Conservation (phyloP, 2,797 vertebrate genomes). For the Taeniopygia guttata region DNA sequence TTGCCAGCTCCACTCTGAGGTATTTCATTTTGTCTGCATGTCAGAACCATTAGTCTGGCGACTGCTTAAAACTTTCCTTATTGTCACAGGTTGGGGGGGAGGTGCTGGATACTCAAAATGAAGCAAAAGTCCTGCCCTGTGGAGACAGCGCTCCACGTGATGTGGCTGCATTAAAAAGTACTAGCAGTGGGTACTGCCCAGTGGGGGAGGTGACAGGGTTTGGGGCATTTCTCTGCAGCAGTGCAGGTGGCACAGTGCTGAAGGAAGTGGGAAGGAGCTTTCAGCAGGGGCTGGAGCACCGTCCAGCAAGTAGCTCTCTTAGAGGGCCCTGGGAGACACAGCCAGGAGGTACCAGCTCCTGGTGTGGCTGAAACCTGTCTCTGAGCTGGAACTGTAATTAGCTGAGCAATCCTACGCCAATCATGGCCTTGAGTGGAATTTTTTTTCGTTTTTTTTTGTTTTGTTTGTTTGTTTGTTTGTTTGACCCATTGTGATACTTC, state of each 20-base stretch:
- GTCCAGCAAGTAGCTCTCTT: background rate
- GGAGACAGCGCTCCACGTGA: background rate
- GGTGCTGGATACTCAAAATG: background rate
- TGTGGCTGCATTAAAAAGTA: background rate
- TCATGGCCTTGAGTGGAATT: background rate
- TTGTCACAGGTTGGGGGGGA: background rate
- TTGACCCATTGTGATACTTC: background rate
- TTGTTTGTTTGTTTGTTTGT: too few relatives aligned
- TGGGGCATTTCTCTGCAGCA: background rate
- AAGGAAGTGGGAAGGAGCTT: background rate
- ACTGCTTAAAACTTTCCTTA: background rate
- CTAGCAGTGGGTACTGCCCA: background rate
- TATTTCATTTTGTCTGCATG: constrained; percentile 43
- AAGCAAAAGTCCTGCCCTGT: constrained; percentile 13
- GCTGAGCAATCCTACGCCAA: background rate
- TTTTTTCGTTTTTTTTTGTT: too few relatives aligned
- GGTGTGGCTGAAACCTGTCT: background rate
- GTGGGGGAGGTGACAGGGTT: fast-evolving
- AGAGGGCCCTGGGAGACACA: background rate
- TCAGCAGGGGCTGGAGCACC: fast-evolving
- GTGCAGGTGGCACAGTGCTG: background rate
- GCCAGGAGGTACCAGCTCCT: background rate
- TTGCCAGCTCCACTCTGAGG: constrained; percentile 50
- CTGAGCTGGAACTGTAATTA: background rate
- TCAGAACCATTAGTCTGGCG: constrained; percentile 51